phyloP scores from a whole-genome alignment of 2,113 vertebrate genomes.

The Neolamprologus tretocephalus region DNA sequence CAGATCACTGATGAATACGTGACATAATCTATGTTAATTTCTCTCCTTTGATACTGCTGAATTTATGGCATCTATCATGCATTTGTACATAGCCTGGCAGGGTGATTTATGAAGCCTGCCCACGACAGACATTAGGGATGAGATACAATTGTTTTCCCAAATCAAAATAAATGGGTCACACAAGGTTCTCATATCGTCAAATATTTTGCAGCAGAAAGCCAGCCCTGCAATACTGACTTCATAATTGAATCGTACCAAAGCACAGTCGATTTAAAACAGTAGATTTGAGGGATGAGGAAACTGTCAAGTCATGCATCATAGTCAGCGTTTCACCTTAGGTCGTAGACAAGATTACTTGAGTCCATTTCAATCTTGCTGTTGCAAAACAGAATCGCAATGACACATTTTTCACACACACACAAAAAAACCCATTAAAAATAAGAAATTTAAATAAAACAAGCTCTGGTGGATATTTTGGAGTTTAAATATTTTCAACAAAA shows the following conservation, averaged over 20 bases:
- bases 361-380: constrained; percentile 40
- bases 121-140: constrained; percentile 62
- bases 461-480: neutral
- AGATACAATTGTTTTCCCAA: constrained; percentile 72
- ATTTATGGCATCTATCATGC: constrained; percentile 11
- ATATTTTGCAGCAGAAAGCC: constrained; percentile 68
- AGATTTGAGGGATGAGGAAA: constrained; percentile 71
- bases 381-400: constrained; percentile 4
- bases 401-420: neutral
- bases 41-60: constrained; percentile 14
- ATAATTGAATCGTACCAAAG: constrained; percentile 81
- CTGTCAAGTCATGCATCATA: constrained; percentile 65
- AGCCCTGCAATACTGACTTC: constrained; percentile 73
- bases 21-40: constrained; percentile 55
- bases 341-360: constrained; percentile 41
- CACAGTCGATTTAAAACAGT: constrained; percentile 79
- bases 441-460: neutral
- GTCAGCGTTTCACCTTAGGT: constrained; percentile 48
- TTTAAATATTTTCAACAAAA: neutral
- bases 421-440: neutral
- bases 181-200: constrained; percentile 76
- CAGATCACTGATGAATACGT: constrained; percentile 17
- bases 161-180: constrained; percentile 78
- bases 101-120: constrained; percentile 62
- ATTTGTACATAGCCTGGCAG: neutral